Evolutionary conservation across 2,113 vertebrate genomes (phyloP).

Genomic region (Chionis minor): DNA sequence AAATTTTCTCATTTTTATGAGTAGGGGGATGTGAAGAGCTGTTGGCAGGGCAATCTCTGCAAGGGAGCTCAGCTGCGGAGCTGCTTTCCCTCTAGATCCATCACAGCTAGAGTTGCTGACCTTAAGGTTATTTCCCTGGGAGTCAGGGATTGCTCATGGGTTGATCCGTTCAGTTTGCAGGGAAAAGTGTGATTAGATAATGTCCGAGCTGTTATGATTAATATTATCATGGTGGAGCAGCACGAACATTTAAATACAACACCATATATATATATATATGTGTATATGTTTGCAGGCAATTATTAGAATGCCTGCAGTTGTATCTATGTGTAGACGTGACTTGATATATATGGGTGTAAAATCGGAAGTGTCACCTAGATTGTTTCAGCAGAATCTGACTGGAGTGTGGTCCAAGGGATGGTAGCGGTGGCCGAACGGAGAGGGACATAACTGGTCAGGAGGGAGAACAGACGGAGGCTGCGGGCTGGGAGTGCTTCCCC

Average conservation of each 20-base stretch:
- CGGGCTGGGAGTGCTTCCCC: background rate
- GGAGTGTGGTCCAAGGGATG: background rate
- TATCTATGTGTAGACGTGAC: background rate
- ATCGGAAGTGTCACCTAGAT: background rate
- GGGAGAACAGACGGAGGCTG: background rate
- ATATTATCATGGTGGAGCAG: background rate
- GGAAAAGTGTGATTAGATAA: background rate
- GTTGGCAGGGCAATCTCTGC: background rate
- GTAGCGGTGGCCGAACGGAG: background rate
- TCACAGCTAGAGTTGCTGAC: background rate
- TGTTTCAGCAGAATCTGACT: background rate
- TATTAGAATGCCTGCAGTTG: background rate
- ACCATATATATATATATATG: background rate
- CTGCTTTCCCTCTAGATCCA: background rate
- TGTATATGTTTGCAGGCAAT: background rate
- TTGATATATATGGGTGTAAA: background rate
- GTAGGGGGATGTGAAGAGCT: conserved; percentile 15
- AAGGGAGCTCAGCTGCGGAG: background rate
- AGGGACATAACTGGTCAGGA: background rate
- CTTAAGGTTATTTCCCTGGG: conserved; percentile 21
- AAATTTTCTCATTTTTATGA: conserved; percentile 27
- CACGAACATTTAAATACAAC: background rate
- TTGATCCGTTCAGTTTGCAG: background rate
- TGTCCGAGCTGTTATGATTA: background rate
- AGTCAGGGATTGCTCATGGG: background rate